Percentiles rank a stretch among this genome's conserved stretches.
Conservation (phyloP, 2,113 vertebrate species). For the Gobiocypris rarus region DNA sequence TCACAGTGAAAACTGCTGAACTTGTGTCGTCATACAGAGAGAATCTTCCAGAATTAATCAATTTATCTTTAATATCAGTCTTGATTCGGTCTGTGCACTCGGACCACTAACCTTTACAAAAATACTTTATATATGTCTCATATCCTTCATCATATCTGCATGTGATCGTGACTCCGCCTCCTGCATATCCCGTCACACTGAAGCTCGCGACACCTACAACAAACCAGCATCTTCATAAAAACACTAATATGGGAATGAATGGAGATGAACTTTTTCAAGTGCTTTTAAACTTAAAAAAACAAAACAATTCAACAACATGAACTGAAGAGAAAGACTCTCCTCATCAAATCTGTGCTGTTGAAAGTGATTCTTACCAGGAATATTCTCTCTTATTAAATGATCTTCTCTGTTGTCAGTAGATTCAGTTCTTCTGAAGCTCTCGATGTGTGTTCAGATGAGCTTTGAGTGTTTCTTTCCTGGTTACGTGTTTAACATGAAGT, state of each 20-base stretch:
- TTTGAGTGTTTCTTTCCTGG: background rate
- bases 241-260: no score
- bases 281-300: no score
- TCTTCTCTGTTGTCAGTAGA: background rate
- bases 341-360: no score
- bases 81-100: background rate
- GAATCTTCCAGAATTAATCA: fast-evolving
- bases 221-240: no score
- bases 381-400: background rate
- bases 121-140: background rate
- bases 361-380: background rate
- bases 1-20: background rate
- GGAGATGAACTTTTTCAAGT: no score
- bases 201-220: no score
- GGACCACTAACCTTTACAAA: background rate
- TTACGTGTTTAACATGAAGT: no score
- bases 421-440: background rate
- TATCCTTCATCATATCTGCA: conserved; percentile 9
- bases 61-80: background rate
- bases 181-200: no score
- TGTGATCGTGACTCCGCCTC: background rate
- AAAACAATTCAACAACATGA: no score
- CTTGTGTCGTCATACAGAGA: no score
- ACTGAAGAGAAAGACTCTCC: no score
- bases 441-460: background rate